Percentiles rank a stretch among this genome's conserved stretches.
Conservation (phyloP, 2,113 vertebrate species). For the Lynx canadensis region DNA sequence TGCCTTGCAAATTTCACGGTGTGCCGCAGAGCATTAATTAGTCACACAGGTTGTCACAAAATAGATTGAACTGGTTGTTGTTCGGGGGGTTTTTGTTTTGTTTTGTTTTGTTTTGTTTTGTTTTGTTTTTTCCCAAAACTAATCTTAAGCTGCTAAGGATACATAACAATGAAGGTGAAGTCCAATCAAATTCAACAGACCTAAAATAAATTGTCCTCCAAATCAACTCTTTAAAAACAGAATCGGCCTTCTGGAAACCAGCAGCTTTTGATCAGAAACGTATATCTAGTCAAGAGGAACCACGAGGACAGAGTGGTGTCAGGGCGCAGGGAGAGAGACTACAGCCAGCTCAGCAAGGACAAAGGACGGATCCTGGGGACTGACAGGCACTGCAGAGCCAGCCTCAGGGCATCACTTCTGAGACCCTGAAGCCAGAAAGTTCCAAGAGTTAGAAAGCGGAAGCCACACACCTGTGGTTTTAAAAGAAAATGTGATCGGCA, state of each 20-base stretch:
- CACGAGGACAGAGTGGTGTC: neutral
- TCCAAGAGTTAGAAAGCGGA: neutral
- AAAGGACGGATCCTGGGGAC: neutral
- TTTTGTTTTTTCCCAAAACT: neutral
- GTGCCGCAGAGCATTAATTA: neutral
- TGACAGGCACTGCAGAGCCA: neutral
- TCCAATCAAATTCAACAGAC: neutral
- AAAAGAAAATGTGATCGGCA: neutral
- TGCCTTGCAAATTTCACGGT: neutral
- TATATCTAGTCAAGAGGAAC: neutral
- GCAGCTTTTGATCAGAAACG: conserved; percentile 4
- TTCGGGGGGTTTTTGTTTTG: too few species aligned
- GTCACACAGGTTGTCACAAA: conserved; percentile 15
- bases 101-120: too few species aligned
- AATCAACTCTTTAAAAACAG: neutral
- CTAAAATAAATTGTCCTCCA: conserved; percentile 15
- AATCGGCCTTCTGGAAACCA: neutral
- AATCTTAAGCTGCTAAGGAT: neutral
- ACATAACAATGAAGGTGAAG: neutral
- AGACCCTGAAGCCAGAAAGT: neutral
- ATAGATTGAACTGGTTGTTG: neutral
- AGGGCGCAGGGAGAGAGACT: neutral
- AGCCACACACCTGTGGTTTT: neutral
- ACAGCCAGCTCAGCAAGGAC: neutral
- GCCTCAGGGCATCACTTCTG: neutral